A percentile compares a stretch with the other conserved stretches of the same genome.
Conservation (phyloP, 2,888 invertebrate species). For the Eugnorisma glareosa region DNA sequence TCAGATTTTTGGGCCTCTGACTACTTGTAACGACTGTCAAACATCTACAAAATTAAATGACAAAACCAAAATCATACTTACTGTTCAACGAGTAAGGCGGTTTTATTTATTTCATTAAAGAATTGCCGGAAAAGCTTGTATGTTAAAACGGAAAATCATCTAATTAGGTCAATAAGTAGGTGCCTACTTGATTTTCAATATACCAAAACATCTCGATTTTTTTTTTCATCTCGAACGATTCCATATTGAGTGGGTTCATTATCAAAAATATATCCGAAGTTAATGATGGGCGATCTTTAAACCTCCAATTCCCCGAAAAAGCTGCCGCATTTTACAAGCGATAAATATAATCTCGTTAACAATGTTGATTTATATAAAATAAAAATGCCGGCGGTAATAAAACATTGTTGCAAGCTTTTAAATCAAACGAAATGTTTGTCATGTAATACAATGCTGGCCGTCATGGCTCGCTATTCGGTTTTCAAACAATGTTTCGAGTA, state of each 20-base stretch:
- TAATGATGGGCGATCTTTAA: not conserved
- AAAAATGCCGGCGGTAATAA: not conserved
- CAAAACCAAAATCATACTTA: not conserved
- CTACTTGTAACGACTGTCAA: too few relatives aligned
- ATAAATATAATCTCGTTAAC: not conserved
- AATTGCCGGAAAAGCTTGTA: not conserved
- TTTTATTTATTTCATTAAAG: not conserved
- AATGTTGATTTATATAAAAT: constrained; percentile 20
- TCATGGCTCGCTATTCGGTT: constrained; percentile 1
- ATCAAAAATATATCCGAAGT: not conserved
- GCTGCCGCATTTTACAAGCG: not conserved
- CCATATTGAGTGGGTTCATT: not conserved
- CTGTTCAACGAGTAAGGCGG: not conserved
- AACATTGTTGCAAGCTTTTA: constrained; percentile 13
- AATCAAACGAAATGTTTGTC: constrained; percentile 17
- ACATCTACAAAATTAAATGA: too few relatives aligned
- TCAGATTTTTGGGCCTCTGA: too few relatives aligned
- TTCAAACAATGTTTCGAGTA: constrained; percentile 1
- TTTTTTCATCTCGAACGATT: not conserved
- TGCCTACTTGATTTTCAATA: not conserved
- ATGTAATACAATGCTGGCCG: constrained; percentile 1
- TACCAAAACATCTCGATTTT: not conserved
- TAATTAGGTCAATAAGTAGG: not conserved
- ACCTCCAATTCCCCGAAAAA: not conserved
- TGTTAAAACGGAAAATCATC: not conserved